Base-by-base conservation (phyloP, 2,113 vertebrate species). In the Leuciscus idus region DNA sequence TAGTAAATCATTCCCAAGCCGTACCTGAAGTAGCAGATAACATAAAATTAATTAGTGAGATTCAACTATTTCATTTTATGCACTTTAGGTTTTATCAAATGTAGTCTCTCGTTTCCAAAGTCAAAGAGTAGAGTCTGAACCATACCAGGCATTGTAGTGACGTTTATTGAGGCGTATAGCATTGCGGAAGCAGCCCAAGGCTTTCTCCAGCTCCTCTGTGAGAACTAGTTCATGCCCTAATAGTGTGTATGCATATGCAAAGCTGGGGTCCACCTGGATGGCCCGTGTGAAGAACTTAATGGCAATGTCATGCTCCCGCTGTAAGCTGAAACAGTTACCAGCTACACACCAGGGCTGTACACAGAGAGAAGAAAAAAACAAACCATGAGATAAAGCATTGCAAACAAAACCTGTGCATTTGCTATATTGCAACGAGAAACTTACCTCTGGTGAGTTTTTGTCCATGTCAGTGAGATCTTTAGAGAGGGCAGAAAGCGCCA, bases 241-340 rank as follows among this genome's bases (percentile, higher is more conserved):
- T 43, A 99, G 95, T 23, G 98, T 99, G 93, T 98, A 99, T 33
- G 98, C 98, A 8, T 99, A 99, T 4, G 98, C 97, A 84, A 99
- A 99, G 90, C 97, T 95, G 0, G 98, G 97, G 92, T 99, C 98
- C 91, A 99, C 98, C 93, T 99, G 98, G 90, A 99, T 99, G 89
- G 98, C 98, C 89, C 98, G 95, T 93, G 99, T 98, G 94, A 99
- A 99, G 94, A 99, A 99, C 93, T 99, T 99, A 89, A 99, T 99
- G 80, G 98, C 98, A 43, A 99, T 98, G 93, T 99, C 98, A 13
- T 99, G 98, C 89, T 99, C 98, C 50, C 98, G 94, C 86, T 99
- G 98, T 87, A 99, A 95, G 92, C 98, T 99, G 95, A 99, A 99
- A 89, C 98, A 99, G 95, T 99, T 99, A 15, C 98, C 98, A 52